Base-by-base conservation (phyloP, 2,797 vertebrate species). In the Choloepus didactylus region DNA sequence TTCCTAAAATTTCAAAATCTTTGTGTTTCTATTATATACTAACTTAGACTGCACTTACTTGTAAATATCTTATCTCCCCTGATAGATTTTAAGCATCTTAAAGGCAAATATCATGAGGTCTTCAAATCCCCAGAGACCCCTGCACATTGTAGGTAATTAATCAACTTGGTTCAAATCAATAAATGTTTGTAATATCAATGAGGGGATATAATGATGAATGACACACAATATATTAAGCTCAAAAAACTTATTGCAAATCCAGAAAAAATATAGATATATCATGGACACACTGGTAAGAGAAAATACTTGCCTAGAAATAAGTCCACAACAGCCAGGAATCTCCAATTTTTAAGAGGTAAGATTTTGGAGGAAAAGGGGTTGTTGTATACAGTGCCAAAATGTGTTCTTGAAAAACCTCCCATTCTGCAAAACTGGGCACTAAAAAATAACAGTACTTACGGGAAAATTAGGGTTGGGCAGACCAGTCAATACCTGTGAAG, bases 21-120 rank as follows among this genome's bases (percentile, higher is more conserved):
- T 31, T 66, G 25, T 73, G 29, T 79, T 93, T 87, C 31, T 66
- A 75, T 54, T 14, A 59, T 59, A 76, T 49, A 92, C 9, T 62
- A 56, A 87, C 16, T 31, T 86, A 69, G 8, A 23, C 8, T 38
- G 6, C 15, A 41, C 59, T 89, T 94, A 89, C 70, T 82, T 62
- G 14, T 54, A 89, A 91, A 59, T 27, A 29, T 60, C 38, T 81
- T 66, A 51, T 66, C 54, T 94, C 75, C 62, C 41, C 44, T 67
- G 35, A 12, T 89, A 81, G 56, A 54, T 59, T 93, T 92, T 81
- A 77, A 91, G 64, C 14, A 44, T 75, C 46, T 25, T 77, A 21
- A 73, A 54, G 12, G 25, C 19, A 91, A 87, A 82, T 81, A 93
- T 90, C 76, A 49, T 9, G 41, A 96, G 93, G 54, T 51, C n/a